These are phyloP conservation scores for Zootermopsis nevadensis DNA, from an alignment of 2,888 invertebrate species.

Conservation along the genomic window DNA sequence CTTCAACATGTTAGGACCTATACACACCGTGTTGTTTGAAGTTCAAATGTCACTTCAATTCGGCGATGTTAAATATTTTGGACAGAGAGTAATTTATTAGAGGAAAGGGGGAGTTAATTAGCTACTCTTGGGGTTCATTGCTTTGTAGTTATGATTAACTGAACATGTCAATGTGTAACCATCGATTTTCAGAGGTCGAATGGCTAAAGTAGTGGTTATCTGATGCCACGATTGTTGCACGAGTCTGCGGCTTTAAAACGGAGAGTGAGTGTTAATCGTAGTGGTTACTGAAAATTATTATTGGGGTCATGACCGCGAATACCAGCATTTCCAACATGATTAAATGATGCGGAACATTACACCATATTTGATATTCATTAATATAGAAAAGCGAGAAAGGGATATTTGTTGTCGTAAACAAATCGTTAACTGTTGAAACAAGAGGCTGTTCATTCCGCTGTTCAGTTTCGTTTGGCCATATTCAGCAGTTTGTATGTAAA, in stretches of 20 bases:
- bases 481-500: no score
- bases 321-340: not conserved
- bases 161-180: not conserved
- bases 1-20: no score
- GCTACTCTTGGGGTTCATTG: not conserved
- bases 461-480: no score
- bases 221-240: not conserved
- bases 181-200: constrained; percentile 2
- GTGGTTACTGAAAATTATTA: constrained; percentile 3
- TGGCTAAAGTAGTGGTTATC: not conserved
- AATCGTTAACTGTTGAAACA: no score
- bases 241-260: not conserved
- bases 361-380: not conserved
- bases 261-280: not conserved
- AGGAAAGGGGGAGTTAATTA: not conserved
- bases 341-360: constrained; percentile 10
- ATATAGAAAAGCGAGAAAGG: no score
- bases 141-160: constrained; percentile 11
- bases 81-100: not conserved
- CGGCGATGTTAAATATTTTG: not conserved
- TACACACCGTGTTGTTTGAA: no score
- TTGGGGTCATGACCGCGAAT: not conserved
- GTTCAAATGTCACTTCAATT: no score
- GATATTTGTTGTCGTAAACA: no score
- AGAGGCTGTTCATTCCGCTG: no score